Evolutionary conservation across 2,888 invertebrate species (phyloP).

Genomic region (Xanthia togata): DNA sequence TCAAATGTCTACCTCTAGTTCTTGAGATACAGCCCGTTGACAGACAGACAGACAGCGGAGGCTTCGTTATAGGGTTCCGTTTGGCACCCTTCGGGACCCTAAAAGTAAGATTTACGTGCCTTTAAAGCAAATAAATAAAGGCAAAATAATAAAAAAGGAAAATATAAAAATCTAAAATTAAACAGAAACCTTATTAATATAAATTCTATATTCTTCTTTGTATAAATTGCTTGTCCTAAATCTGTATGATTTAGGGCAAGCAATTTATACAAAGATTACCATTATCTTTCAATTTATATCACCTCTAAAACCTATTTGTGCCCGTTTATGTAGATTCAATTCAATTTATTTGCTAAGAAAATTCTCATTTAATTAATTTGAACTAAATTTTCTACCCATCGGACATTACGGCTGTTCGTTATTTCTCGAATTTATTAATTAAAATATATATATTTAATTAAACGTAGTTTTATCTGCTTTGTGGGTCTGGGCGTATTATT

Average conservation of each 20-base stretch:
- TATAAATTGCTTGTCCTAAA: no score
- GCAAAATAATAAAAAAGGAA: no score
- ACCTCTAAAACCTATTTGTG: not conserved
- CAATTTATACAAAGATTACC: constrained; percentile 5
- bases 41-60: no score
- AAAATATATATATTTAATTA: not conserved
- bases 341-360: constrained; percentile 9
- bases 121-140: no score
- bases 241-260: not conserved
- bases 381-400: not conserved
- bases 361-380: not conserved
- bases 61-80: no score
- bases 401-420: not conserved
- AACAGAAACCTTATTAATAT: no score
- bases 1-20: no score
- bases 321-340: constrained; percentile 13
- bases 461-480: not conserved
- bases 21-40: no score
- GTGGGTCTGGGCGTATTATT: not conserved
- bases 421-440: not conserved
- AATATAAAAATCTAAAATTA: no score
- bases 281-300: constrained; percentile 8
- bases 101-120: no score
- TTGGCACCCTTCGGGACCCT: no score
- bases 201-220: no score